Evolutionary conservation across 2,888 invertebrate species (phyloP), one percentile per base, ranked within the genome.

Genomic region (Cephus sareptanus): DNA sequence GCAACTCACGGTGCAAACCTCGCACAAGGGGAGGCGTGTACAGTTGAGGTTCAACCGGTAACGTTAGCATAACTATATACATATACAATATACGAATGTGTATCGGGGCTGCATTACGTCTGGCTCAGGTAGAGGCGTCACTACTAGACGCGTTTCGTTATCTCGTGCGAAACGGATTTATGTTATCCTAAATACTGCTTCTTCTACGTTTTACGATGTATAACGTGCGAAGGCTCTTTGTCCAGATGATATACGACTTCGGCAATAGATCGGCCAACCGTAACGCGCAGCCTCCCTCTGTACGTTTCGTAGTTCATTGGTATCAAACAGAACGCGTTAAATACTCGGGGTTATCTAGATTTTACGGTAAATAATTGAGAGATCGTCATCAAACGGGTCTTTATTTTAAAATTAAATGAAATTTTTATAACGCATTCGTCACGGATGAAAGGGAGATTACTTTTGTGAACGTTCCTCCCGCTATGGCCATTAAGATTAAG

Each of bases 131-230:
- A 34, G 71, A 71, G 33, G 34, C 71, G 33, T 31, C 11, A 15
- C 71, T 34, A 15, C 33, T 31, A 71, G 71, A 71, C 71, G 71
- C 71, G 71, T 71, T 71, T 31, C 71, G 34, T 71, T 71, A 71
- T 71, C 71, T 34, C 34, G 33, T 33, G 82, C 76, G 79, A 83
- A 86, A 81, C 83, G 84, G 85, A 87, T 87, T 88, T 87, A 87
- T 87, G 85, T 85, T 83, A 83, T 83, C 85, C 85, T 83, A 85
- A 86, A 83, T 83, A 83, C 82, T 84, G 81, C 80, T 83, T 81
- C 81, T 82, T 82, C 83, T 81, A 78, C 83, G 82, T 80, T 86
- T 86, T 85, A 84, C 85, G 83, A 86, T 84, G 81, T 79, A 76
- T 40, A 31, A 76, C 70, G 75, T 75, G 81, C 82, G 81, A 83